These are phyloP conservation scores for Aphidius gifuensis DNA, from an alignment of 1,140 invertebrate species.

Conservation along the genomic window DNA sequence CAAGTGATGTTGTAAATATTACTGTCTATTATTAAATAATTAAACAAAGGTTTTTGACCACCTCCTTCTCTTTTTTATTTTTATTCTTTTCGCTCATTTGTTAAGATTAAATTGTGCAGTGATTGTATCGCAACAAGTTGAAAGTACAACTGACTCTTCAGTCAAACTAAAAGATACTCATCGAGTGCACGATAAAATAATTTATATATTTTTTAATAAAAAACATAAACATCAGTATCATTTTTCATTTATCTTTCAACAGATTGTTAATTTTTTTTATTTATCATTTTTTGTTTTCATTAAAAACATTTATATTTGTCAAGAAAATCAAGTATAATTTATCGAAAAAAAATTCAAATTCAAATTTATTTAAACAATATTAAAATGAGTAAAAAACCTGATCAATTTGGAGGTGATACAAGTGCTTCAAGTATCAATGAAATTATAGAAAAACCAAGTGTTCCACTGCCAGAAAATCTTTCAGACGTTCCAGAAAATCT, in stretches of 20 bases:
- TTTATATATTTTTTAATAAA: too few species aligned
- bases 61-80: background rate
- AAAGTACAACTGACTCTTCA: slow-evolving; percentile 7
- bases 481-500: background rate
- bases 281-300: too few species aligned
- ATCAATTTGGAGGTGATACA: background rate
- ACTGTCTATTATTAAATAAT: too few species aligned
- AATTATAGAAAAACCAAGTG: background rate
- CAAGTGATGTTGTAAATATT: too few species aligned
- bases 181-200: background rate
- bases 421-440: background rate
- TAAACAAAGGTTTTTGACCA: background rate
- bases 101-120: background rate
- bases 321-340: too few species aligned
- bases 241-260: too few species aligned
- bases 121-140: slow-evolving; percentile 17
- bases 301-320: too few species aligned
- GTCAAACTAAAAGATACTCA: background rate
- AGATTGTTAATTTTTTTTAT: too few species aligned
- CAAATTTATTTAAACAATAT: too few species aligned
- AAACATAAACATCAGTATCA: too few species aligned
- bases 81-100: background rate
- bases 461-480: background rate
- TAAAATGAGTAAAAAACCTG: background rate
- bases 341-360: too few species aligned